Evolutionary conservation across 1,140 invertebrate species (phyloP).

Genomic region (Amphibalanus amphitrite): DNA sequence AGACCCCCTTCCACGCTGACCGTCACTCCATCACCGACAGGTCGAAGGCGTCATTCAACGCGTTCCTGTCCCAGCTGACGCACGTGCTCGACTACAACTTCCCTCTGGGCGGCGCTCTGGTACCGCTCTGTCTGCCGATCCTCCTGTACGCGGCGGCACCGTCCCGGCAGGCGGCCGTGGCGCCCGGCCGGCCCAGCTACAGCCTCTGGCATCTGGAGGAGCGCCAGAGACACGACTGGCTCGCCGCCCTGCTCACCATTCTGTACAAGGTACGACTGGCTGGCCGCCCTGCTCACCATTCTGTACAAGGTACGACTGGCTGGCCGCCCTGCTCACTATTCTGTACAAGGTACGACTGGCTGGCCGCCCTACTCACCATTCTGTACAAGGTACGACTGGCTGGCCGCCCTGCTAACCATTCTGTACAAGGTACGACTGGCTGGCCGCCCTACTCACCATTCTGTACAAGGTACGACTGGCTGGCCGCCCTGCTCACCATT

Average conservation of each 20-base stretch:
- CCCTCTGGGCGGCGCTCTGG: conserved; percentile 64
- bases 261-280: conserved; percentile 70
- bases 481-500: too few species aligned
- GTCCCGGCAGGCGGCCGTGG: conserved; percentile 29
- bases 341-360: not conserved
- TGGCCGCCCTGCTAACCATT: not conserved
- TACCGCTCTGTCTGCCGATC: conserved; percentile 66
- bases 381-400: not conserved
- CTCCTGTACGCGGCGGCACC: conserved; percentile 76
- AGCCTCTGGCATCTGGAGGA: conserved; percentile 75
- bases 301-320: not conserved
- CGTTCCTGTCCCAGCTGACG: conserved; percentile 79
- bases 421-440: too few species aligned
- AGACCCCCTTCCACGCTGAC: not conserved
- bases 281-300: not conserved
- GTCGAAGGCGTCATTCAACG: conserved; percentile 82
- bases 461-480: too few species aligned
- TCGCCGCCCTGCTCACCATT: conserved; percentile 80
- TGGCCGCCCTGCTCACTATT: not conserved
- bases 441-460: too few species aligned
- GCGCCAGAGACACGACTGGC: conserved; percentile 59
- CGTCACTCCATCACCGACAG: conserved; percentile 26
- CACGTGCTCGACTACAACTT: conserved; percentile 90
- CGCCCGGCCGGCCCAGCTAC: conserved; percentile 24
- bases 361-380: not conserved